phyloP scores from a whole-genome alignment of 2,113 vertebrate species.

The Pandion haliaetus region DNA sequence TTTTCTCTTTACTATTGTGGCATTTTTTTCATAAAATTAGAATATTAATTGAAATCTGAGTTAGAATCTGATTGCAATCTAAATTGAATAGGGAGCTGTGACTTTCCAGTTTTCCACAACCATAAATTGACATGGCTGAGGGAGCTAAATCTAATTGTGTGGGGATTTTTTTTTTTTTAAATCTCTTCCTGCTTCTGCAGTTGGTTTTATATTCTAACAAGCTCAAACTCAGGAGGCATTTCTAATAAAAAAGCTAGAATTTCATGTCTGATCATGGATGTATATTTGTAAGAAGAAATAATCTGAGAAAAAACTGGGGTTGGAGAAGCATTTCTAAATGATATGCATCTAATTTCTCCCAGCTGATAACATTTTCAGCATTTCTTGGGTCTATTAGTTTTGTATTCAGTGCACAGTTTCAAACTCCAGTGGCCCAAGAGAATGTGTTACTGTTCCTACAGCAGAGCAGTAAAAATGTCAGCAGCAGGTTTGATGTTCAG shows the following conservation, averaged over 20 bases:
- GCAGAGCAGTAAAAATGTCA: background rate
- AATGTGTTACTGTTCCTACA: background rate
- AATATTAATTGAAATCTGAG: conserved; percentile 65
- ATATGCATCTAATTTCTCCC: background rate
- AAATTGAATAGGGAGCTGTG: conserved; percentile 42
- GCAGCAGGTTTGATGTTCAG: background rate
- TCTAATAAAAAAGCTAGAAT: conserved; percentile 8
- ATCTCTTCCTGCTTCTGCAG: conserved; percentile 16
- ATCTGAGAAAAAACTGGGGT: background rate
- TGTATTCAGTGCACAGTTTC: background rate
- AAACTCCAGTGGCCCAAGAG: background rate
- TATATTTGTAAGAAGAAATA: conserved; percentile 36
- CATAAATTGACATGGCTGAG: conserved; percentile 39
- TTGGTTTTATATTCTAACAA: conserved; percentile 26
- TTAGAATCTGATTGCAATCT: conserved; percentile 68
- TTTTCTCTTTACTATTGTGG: conserved; percentile 2
- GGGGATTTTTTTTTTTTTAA: background rate
- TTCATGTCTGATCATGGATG: conserved; percentile 4
- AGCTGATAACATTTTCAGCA: background rate
- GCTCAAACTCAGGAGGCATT: background rate
- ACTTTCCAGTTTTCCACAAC: conserved; percentile 31
- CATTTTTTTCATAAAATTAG: conserved; percentile 5
- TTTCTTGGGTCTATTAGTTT: background rate
- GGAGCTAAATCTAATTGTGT: conserved; percentile 2
- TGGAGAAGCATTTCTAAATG: conserved; percentile 11